Base-by-base conservation (phyloP, 2,797 vertebrate genomes). In the Amphiprion clarkii region DNA sequence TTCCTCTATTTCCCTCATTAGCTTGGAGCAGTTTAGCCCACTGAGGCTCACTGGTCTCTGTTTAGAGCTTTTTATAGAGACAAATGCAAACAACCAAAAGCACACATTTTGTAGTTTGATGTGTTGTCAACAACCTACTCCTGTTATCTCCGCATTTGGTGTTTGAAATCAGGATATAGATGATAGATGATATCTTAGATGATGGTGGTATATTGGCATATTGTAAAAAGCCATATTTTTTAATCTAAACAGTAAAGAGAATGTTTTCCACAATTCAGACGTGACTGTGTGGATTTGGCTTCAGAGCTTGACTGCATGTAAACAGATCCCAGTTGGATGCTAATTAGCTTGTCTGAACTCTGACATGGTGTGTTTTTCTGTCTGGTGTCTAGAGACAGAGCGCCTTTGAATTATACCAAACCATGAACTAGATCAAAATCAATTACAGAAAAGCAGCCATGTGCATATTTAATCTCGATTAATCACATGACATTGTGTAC, bases 301-400 rank as follows among this genome's bases (percentile, higher is more conserved):
- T 49, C 56, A 46, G 49, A 71, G 71, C 56, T 31, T 19, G 55
- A 40, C 72, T 69, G 55, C 51, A 63, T 52, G 53, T 57, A 67
- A 58, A 71, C 64, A 56, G 56, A 76, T 72, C 75, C 29, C 68
- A 83, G 81, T 21, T 65, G 78, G 82, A 77, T 57, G 51, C 51
- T 78, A 83, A 84, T 82, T 87, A 69, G 62, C 71, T 69, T 19
- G 39, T 77, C 72, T 83, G 76, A 83, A 81, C 81, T 81, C 77
- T 82, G 78, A 79, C 67, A 75, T 52, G 44, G 23, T 69, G 74
- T 54, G 59, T 83, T 82, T 77, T 81, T 21, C 57, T 71, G 75
- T 40, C 61, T 76, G 74, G 65, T 59, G 60, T 80, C 39, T 67
- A 67, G 72, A 81, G 21, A 49, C 51, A n/a, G 25, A 56, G n/a